A percentile compares a stretch with the other conserved stretches of the same genome.
These are phyloP conservation scores for Tyto alba DNA, from an alignment of 2,113 vertebrate species.

Conservation along the genomic window DNA sequence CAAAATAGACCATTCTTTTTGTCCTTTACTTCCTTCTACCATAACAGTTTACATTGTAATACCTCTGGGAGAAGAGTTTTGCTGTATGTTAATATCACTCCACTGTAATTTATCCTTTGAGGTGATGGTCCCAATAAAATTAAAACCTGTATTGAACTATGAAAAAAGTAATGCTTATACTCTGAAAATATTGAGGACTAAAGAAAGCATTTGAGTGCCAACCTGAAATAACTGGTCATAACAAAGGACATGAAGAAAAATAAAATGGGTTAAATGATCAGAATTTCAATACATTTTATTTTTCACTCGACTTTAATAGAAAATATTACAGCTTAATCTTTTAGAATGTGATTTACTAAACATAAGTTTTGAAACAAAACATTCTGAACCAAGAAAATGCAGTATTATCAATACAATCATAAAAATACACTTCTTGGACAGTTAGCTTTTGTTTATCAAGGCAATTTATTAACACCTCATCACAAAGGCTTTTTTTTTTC, in stretches of 20 bases:
- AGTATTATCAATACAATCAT: not conserved
- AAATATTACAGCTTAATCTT: not conserved
- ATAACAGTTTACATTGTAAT: not conserved
- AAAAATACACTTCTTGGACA: not conserved
- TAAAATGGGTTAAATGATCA: not conserved
- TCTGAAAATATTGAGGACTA: not conserved
- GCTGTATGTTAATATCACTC: not conserved
- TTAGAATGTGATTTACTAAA: not conserved
- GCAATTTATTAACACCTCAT: not conserved
- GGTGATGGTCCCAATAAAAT: not conserved
- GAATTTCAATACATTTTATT: not conserved
- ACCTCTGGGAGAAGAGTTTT: not conserved
- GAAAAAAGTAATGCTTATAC: not conserved
- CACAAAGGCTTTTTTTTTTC: not conserved
- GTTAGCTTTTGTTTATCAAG: not conserved
- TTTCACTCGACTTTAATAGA: not conserved
- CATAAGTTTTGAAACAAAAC: not conserved
- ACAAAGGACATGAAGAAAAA: not conserved
- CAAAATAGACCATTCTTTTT: not conserved
- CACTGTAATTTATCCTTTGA: not conserved
- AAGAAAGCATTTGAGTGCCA: not conserved
- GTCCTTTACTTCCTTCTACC: not conserved
- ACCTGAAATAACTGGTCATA: not conserved
- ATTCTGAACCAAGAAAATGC: not conserved
- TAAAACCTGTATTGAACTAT: not conserved